phyloP scores from a whole-genome alignment of 64 coral and sea anemone genomes.

The Pocillopora verrucosa region DNA sequence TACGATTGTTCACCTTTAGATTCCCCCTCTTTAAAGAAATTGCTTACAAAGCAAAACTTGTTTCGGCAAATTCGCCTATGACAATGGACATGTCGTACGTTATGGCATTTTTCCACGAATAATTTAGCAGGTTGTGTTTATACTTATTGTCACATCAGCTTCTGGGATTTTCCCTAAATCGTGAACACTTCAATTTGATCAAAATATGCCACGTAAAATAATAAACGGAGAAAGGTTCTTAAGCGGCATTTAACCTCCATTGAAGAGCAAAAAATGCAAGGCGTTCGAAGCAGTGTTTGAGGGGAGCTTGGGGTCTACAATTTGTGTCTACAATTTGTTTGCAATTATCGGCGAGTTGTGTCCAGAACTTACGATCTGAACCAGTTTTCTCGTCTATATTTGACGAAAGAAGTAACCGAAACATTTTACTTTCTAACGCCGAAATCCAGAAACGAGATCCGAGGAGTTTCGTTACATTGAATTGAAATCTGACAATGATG shows the following conservation, averaged over 20 bases:
- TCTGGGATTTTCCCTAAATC: background rate
- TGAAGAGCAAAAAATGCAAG: background rate
- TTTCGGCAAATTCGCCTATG: background rate
- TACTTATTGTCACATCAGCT: background rate
- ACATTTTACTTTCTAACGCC: too few relatives aligned
- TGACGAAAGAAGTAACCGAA: too few relatives aligned
- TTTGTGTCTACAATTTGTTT: too few relatives aligned
- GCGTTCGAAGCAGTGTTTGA: background rate
- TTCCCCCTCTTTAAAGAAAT: background rate
- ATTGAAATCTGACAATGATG: too few relatives aligned
- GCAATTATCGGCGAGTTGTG: too few relatives aligned
- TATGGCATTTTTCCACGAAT: background rate
- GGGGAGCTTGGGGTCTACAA: constrained; percentile 1
- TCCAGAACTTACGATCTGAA: too few relatives aligned
- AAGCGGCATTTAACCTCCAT: background rate
- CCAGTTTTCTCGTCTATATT: too few relatives aligned
- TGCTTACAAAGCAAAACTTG: background rate
- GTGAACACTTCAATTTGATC: too few relatives aligned
- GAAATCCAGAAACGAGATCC: too few relatives aligned
- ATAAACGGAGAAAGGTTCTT: background rate
- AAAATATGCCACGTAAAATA: background rate
- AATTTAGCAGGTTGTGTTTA: background rate
- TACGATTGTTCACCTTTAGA: background rate
- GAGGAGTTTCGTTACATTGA: too few relatives aligned
- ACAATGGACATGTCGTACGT: background rate